A percentile compares a stretch with the other conserved stretches of the same genome.
These are phyloP conservation scores for Spinus pinus DNA, from an alignment of 2,797 vertebrate species.

Conservation along the genomic window DNA sequence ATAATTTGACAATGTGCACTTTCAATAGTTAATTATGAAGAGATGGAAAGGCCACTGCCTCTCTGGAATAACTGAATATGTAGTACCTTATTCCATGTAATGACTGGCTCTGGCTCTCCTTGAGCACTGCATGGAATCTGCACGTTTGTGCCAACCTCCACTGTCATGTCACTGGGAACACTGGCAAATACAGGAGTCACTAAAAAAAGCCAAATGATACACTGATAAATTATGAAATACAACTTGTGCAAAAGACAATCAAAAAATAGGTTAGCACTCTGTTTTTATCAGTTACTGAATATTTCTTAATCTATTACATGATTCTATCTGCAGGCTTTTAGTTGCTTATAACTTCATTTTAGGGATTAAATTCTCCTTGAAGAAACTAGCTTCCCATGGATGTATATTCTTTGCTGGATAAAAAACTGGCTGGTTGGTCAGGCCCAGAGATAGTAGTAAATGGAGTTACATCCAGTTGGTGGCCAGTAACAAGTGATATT, in stretches of 20 bases:
- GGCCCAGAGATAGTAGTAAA: too few species aligned
- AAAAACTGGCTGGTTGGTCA: not conserved
- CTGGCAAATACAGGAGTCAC: constrained; percentile 96
- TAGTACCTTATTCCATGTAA: constrained; percentile 98
- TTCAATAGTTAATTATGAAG: not conserved
- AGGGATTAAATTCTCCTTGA: not conserved
- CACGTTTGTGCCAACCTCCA: constrained; percentile 91
- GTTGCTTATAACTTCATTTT: not conserved
- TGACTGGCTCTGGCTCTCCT: constrained; percentile 90
- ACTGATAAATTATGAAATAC: not conserved
- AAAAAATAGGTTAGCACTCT: not conserved
- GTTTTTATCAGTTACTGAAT: not conserved
- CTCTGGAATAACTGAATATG: not conserved
- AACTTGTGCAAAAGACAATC: not conserved
- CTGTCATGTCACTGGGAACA: constrained; percentile 90
- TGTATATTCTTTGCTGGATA: not conserved
- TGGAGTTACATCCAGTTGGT: not conserved
- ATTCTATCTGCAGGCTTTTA: not conserved
- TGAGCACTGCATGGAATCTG: constrained; percentile 95
- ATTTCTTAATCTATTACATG: not conserved
- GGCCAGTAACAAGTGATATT: not conserved
- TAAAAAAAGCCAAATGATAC: constrained; percentile 66
- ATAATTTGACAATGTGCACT: not conserved
- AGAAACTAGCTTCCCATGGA: not conserved
- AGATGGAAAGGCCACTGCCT: not conserved